A percentile compares a stretch with the other conserved stretches of the same genome.
These are phyloP conservation scores for Drosophila mimetica DNA, from an alignment of 2,888 invertebrate species.

Conservation along the genomic window DNA sequence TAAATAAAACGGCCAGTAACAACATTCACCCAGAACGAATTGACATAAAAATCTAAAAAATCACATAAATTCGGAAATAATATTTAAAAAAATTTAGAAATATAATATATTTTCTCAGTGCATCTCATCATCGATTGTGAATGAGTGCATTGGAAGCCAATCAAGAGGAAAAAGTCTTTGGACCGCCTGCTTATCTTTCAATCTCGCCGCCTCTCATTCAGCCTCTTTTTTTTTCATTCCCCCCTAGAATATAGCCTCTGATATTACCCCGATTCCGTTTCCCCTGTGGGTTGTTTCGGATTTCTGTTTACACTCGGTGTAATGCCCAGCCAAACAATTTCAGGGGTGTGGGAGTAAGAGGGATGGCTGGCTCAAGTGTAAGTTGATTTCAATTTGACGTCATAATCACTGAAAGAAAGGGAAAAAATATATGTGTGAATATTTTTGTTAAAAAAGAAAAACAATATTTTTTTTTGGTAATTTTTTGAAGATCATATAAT, in stretches of 20 bases:
- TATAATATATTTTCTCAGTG: constrained; percentile 10
- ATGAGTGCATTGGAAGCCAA: constrained; percentile 39
- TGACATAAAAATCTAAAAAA: too few species aligned
- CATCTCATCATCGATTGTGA: constrained; percentile 19
- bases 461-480: too few species aligned
- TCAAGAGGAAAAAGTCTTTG: constrained; percentile 36
- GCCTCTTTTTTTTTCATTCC: background rate
- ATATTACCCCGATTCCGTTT: constrained; percentile 13
- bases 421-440: too few species aligned
- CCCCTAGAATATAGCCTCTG: background rate
- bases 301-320: constrained; percentile 64
- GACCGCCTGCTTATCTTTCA: constrained; percentile 32
- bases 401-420: constrained; percentile 1
- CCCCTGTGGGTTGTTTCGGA: constrained; percentile 36
- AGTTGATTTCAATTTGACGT: constrained; percentile 15
- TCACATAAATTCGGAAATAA: too few species aligned
- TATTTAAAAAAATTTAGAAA: too few species aligned
- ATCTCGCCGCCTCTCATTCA: constrained; percentile 33
- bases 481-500: too few species aligned
- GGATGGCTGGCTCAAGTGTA: constrained; percentile 19
- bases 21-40: too few species aligned
- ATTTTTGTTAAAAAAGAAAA: too few species aligned
- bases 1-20: too few species aligned
- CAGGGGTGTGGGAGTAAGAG: constrained; percentile 45
- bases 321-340: constrained; percentile 20